Evolutionary conservation across 2,888 invertebrate genomes (phyloP), one percentile per base, ranked within the genome.

Genomic region (Mylabris sibirica): DNA sequence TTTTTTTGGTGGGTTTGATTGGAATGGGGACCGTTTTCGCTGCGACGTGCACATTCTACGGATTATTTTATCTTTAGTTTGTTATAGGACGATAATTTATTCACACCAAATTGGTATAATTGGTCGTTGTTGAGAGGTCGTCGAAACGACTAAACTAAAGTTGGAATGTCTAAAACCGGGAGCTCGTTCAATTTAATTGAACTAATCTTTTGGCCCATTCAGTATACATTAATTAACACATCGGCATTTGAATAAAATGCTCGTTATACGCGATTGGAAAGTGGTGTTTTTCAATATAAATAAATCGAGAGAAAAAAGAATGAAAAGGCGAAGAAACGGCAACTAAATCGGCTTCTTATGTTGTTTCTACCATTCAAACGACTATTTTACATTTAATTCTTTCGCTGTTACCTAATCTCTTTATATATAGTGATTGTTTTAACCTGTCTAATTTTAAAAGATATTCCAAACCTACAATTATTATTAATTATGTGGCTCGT

Each of bases 161-260:
- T 20, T 76, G 81, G 83, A 82, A 84, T 81, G 82, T 80, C 81
- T 79, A 83, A 84, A 83, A 83, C 83, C 83, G 81, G 84, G 84
- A 84, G 84, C 83, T 77, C 77, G 77, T 79, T 78, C 78, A 67
- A 75, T 80, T 84, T 83, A 83, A 83, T 83, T 83, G 82, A 82
- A 80, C 82, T 82, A 83, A 83, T 83, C 82, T 81, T 76, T 76
- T 76, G 74, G 79, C 77, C 80, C 79, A 78, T 77, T 80, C 77
- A 75, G 80, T 78, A 81, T 82, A 80, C 84, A 83, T 84, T 83
- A 85, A 85, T 85, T 84, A 85, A 85, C 84, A 84, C 84, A 84
- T 85, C 80, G 78, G 75, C 73, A 84, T 84, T 84, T 84, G 83
- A 84, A 84, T 84, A 84, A 84, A 84, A 84, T 83, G 80, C 79